A percentile compares a stretch with the other conserved stretches of the same genome.
These are phyloP conservation scores for Ataeniobius toweri DNA, from an alignment of 2,797 vertebrate species.

Conservation along the genomic window DNA sequence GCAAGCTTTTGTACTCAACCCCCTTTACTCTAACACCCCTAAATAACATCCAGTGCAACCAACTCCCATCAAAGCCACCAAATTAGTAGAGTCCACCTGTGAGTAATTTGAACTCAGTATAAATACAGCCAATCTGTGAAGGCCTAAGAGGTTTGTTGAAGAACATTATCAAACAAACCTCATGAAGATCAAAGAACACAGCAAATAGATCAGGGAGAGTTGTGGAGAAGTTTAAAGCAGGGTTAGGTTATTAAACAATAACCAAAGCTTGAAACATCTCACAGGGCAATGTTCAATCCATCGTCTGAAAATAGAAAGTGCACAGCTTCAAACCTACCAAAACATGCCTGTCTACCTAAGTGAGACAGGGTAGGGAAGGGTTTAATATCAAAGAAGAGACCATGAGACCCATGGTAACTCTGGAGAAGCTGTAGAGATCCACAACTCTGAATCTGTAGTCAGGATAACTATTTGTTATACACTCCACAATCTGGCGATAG, in stretches of 20 bases:
- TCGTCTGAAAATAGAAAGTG: background rate
- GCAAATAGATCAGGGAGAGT: background rate
- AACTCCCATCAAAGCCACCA: background rate
- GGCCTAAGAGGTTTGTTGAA: background rate
- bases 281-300: background rate
- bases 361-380: background rate
- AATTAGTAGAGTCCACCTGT: background rate
- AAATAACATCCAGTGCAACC: background rate
- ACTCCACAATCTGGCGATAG: no score
- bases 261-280: background rate
- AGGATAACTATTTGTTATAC: background rate
- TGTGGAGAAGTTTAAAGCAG: no score
- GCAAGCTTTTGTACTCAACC: background rate
- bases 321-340: background rate
- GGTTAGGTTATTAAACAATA: background rate
- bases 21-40: background rate
- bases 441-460: background rate
- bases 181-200: background rate
- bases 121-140: background rate
- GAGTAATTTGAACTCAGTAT: background rate
- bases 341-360: background rate
- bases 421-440: background rate
- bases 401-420: background rate
- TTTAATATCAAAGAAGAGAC: background rate
- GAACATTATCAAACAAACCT: background rate